Conservation (phyloP, 2,888 invertebrate genomes). For the Apamea crenata region DNA sequence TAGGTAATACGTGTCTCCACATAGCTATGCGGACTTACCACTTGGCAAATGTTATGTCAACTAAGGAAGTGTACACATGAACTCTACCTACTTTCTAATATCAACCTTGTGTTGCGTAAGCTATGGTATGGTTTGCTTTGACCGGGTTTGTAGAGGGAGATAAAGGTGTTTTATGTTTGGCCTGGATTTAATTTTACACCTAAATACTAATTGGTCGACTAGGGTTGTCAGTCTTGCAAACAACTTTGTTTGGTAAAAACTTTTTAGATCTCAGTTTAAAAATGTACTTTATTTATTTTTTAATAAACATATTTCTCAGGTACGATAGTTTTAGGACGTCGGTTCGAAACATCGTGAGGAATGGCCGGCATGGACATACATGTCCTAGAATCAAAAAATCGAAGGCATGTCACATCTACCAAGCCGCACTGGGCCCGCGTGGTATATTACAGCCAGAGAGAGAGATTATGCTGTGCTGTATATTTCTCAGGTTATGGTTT, state of each 20-base stretch:
- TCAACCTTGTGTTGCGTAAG: constrained; percentile 60
- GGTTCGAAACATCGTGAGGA: background rate
- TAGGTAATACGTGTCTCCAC: constrained; percentile 51
- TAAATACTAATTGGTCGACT: background rate
- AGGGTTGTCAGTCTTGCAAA: background rate
- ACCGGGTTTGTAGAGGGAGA: constrained; percentile 29
- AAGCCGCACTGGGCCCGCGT: background rate
- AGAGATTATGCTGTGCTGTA: too few species aligned
- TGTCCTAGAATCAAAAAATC: background rate
- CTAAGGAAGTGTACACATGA: constrained; percentile 64
- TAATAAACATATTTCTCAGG: background rate
- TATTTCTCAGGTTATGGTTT: background rate
- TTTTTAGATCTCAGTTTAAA: background rate
- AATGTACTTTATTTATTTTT: background rate
- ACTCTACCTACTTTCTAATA: constrained; percentile 69
- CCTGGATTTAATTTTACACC: constrained; percentile 10
- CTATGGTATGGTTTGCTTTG: constrained; percentile 46
- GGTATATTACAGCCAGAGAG: too few species aligned
- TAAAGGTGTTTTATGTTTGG: constrained; percentile 18
- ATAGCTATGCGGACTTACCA: constrained; percentile 51
- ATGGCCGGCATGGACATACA: background rate
- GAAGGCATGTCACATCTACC: background rate
- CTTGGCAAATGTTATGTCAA: constrained; percentile 64
- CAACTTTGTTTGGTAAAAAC: background rate
- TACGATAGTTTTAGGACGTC: background rate